These are phyloP conservation scores for Drosophila suboccidentalis DNA, from an alignment of 2,888 invertebrate species.

Conservation along the genomic window DNA sequence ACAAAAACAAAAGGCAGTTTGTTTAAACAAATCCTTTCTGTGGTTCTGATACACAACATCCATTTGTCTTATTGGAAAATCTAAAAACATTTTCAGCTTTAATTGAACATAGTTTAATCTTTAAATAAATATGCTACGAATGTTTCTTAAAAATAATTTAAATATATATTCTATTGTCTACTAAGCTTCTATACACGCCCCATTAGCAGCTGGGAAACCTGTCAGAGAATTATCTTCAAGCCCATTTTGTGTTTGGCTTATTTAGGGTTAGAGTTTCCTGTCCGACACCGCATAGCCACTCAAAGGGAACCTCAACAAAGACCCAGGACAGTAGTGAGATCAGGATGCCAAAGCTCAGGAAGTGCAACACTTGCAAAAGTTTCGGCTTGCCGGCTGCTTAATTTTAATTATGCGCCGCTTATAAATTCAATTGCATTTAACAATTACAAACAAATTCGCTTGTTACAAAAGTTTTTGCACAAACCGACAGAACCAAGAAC, in stretches of 20 bases:
- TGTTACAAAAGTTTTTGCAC: slow-evolving; percentile 44
- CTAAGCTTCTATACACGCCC: background rate
- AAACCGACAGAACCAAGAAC: slow-evolving; percentile 25
- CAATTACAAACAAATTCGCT: slow-evolving; percentile 72
- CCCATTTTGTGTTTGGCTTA: slow-evolving; percentile 11
- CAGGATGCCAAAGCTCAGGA: slow-evolving; percentile 46
- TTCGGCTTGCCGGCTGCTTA: slow-evolving; percentile 70
- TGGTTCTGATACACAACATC: background rate
- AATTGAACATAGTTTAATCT: background rate
- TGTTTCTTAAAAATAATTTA: background rate
- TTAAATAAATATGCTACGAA: background rate
- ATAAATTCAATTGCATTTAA: slow-evolving; percentile 80
- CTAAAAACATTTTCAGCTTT: background rate
- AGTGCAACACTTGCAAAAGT: slow-evolving; percentile 72
- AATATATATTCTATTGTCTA: background rate
- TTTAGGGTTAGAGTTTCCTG: slow-evolving; percentile 45
- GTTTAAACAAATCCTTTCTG: background rate
- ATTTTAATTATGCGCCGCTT: slow-evolving; percentile 79
- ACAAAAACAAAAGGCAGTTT: slow-evolving; percentile 1
- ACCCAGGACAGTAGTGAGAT: slow-evolving; percentile 18
- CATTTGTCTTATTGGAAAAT: background rate
- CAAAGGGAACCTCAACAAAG: slow-evolving; percentile 34
- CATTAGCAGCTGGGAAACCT: background rate
- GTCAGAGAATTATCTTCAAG: background rate
- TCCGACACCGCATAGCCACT: slow-evolving; percentile 36